Evolutionary conservation across 2,113 vertebrate genomes (phyloP).

Genomic region (Felis chaus): DNA sequence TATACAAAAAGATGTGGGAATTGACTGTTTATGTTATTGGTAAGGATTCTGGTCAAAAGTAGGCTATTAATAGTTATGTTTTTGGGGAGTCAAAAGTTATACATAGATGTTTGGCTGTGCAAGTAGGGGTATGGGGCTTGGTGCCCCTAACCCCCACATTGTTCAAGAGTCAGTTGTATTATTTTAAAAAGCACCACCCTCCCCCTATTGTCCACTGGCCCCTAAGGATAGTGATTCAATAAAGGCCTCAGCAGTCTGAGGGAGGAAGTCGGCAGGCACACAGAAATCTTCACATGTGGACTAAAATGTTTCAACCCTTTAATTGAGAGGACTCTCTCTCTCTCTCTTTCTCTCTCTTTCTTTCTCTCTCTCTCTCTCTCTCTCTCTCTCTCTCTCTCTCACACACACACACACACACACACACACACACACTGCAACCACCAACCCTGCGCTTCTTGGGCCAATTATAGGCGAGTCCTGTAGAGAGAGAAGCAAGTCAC

Average conservation of each 20-base stretch:
- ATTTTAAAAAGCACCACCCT: neutral
- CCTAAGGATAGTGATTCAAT: conserved; percentile 50
- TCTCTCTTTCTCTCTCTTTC: neutral
- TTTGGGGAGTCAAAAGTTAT: neutral
- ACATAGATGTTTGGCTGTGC: neutral
- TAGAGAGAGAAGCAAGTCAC: conserved; percentile 61
- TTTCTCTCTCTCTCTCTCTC: neutral
- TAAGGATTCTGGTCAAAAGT: neutral
- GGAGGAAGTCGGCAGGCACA: conserved; percentile 21
- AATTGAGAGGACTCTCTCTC: conserved; percentile 40
- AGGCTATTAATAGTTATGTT: neutral
- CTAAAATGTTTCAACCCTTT: conserved; percentile 58
- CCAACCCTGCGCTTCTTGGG: conserved; percentile 47
- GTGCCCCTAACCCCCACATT: neutral
- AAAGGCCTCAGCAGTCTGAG: conserved; percentile 36
- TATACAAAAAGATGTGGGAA: neutral
- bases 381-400: neutral
- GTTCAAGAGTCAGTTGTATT: neutral
- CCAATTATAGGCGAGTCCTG: conserved; percentile 57
- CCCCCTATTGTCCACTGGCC: neutral
- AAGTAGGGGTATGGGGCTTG: neutral
- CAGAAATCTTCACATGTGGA: conserved; percentile 52
- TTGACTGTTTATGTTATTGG: neutral
- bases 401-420: neutral
- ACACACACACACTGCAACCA: conserved; percentile 15